Base-by-base conservation (phyloP, 2,888 invertebrate genomes). In the Carterocephalus palaemon region DNA sequence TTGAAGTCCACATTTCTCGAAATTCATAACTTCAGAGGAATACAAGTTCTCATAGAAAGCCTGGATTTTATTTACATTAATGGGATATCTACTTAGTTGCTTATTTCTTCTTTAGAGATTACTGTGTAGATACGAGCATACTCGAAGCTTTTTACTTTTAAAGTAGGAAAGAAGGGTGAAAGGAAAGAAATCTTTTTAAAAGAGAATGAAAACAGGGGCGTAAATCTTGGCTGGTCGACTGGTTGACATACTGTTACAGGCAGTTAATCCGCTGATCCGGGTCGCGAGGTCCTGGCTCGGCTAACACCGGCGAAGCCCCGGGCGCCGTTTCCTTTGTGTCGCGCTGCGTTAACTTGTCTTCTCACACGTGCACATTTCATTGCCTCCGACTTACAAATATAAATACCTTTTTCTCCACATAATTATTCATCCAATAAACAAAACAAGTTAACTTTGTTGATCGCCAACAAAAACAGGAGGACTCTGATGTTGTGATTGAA, bases 191-290 rank as follows among this genome's bases (percentile, higher is more conserved):
- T 67, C 59, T 60, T 65, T 68, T 67, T 64, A 71, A 68, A 64
- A 60, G 61, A 65, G 69, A 72, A 70, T 68, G 71, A 70, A 73
- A 78, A 72, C 67, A 70, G 65, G 66, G 65, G 69, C 75, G 73
- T 80, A 79, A 80, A 80, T 81, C 81, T 79, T 77, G 64, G 65
- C 62, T 68, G 70, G 68, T 65, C 69, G 72, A 67, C 68, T 67
- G 71, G 71, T 67, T 78, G 77, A 79, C 78, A 77, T 64, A 70
- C 67, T 75, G 81, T 79, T 79, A 77, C 80, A 78, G 76, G 74
- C 79, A 77, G 79, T 79, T 80, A 81, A 81, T 80, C 81, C 75
- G 64, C 62, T 77, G 81, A 81, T 73, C 70, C 69, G 78, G 78
- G 79, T 78, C 70, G 67, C 64, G 65, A 69, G 66, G 66, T 61